These are phyloP conservation scores for Pangasius djambal DNA, from an alignment of 2,797 vertebrate genomes.

Conservation along the genomic window DNA sequence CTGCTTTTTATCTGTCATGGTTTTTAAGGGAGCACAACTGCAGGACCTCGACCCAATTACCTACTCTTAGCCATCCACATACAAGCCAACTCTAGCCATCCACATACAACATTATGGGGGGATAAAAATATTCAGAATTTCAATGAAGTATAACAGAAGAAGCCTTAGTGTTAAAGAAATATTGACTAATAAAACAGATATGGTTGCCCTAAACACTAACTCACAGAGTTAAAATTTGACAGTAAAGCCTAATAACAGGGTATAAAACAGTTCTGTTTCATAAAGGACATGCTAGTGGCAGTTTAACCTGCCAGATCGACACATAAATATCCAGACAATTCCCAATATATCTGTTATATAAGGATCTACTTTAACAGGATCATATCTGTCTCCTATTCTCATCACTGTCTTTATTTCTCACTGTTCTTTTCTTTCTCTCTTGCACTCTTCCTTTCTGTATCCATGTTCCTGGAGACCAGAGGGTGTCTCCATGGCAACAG, in stretches of 20 bases:
- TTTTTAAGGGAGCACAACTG: conserved; percentile 45
- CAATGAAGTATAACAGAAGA: conserved; percentile 21
- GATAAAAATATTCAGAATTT: conserved; percentile 30
- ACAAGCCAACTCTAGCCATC: conserved; percentile 32
- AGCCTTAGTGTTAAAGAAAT: background rate
- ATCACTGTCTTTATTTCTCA: conserved; percentile 4
- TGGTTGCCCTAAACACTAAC: conserved; percentile 42
- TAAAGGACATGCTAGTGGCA: conserved; percentile 63
- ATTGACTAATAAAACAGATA: conserved; percentile 29
- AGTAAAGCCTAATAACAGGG: conserved; percentile 68
- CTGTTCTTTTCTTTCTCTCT: conserved; percentile 17
- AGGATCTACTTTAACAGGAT: conserved; percentile 11
- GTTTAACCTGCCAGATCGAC: conserved; percentile 70
- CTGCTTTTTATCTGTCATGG: conserved; percentile 35
- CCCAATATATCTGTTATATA: background rate
- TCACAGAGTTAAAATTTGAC: conserved; percentile 63
- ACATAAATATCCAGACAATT: conserved; percentile 50
- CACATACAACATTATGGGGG: conserved; percentile 23
- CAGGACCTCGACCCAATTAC: conserved; percentile 35
- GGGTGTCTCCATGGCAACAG: conserved; percentile 82
- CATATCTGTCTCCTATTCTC: conserved; percentile 34
- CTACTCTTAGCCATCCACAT: conserved; percentile 37
- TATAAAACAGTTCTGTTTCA: conserved; percentile 70
- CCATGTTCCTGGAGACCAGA: conserved; percentile 72
- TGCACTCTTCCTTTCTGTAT: conserved; percentile 60